Evolutionary conservation across 2,797 vertebrate genomes (phyloP), one percentile per base, ranked within the genome.

Genomic region (Sarcoramphus papa): DNA sequence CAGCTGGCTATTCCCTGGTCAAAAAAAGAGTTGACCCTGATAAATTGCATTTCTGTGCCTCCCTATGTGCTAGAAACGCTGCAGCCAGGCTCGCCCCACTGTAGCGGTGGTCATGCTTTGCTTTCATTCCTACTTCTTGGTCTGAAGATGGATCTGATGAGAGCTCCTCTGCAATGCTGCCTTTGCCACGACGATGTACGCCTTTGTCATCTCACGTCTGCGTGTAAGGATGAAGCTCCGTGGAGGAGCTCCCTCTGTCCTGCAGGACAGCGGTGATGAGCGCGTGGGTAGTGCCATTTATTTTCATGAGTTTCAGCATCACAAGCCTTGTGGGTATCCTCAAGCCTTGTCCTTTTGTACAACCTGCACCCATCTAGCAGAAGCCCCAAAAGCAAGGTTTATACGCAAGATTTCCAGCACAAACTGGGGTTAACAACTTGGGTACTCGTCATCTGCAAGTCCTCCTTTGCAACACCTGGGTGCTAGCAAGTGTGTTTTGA

Each of bases 61-160:
- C 73, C n/a, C 35, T 12, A 1, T 4, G 56, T 7, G 67, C 40
- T 54, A 7, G 77, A 8, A 48, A 9, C 0, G 0, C 24, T 2
- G 24, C 1, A 3, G 33, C 24, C 0, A 4, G 54, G 37, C 8
- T 76, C 6, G 3, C 12, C n/a, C 27, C 3, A 0, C 13, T 75
- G 33, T 18, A 51, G 43, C 23, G 27, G 57, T 6, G 73, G 47
- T 65, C 4, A 0, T 63, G 77, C 30, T 67, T 78, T 59, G 48
- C 31, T 33, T 70, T 27, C 9, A 3, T 35, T 64, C 31, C 67
- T 33, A 0, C 2, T 75, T 67, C 24, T 78, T 19, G 40, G 10
- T 7, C 14, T 18, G 18, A 25, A 31, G 45, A 16, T 6, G 16
- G 64, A 3, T 14, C 1, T 53, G 87, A 3, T 21, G 72, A 30